Conservation (phyloP, 1,140 invertebrate species). For the Adoxophyes honmai region DNA sequence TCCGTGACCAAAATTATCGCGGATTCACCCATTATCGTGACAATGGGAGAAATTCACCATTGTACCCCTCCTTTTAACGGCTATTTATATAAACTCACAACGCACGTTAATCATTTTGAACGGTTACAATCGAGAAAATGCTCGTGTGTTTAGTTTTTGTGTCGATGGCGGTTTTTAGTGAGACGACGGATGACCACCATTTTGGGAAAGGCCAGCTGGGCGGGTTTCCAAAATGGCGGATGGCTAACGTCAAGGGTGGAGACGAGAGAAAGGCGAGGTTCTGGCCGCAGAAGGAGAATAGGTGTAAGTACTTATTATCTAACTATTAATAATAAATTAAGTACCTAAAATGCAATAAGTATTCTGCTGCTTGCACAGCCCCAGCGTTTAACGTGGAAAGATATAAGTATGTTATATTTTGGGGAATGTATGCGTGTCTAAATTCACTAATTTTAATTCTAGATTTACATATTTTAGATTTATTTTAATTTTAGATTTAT, state of each 20-base stretch:
- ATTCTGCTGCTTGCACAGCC: too few species aligned
- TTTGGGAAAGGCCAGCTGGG: background rate
- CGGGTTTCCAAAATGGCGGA: background rate
- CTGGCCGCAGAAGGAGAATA: slow-evolving; percentile 58
- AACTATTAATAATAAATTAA: too few species aligned
- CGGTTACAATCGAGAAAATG: background rate
- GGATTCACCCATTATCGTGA: slow-evolving; percentile 44
- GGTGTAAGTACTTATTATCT: too few species aligned
- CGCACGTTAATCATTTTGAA: slow-evolving; percentile 27
- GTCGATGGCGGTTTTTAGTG: background rate
- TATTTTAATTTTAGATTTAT: too few species aligned
- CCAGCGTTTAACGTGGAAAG: too few species aligned
- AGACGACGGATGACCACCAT: background rate
- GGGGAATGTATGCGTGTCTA: too few species aligned
- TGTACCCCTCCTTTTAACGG: slow-evolving; percentile 48
- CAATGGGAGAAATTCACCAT: slow-evolving; percentile 65
- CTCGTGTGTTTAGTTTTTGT: background rate
- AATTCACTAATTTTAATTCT: too few species aligned
- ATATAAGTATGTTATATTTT: too few species aligned
- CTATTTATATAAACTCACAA: slow-evolving; percentile 51
- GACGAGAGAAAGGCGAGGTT: slow-evolving; percentile 32
- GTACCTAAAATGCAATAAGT: too few species aligned
- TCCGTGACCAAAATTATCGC: slow-evolving; percentile 39
- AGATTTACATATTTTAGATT: too few species aligned
- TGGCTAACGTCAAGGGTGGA: slow-evolving; percentile 19